Evolutionary conservation across 23 tunicate genomes (phyloP).

Genomic region (Diplosoma virens): DNA sequence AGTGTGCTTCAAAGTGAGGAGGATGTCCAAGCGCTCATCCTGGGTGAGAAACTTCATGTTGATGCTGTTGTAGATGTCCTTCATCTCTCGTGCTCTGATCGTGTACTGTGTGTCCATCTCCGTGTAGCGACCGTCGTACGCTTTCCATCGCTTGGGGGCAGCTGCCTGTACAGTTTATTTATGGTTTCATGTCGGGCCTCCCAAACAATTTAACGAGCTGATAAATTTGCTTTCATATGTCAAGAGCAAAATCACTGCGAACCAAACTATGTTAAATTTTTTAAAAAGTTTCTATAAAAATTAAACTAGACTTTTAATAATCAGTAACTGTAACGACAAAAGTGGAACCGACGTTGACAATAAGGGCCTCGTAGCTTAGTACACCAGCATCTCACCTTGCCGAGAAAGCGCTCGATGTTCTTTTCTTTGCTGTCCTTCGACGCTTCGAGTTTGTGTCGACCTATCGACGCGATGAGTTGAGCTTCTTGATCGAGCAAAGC

Average conservation of each 20-base stretch:
- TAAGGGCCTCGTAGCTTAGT: too few relatives aligned
- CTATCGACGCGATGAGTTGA: conserved; percentile 94
- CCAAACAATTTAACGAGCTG: too few relatives aligned
- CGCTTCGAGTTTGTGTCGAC: conserved; percentile 72
- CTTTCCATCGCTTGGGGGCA: conserved; percentile 98
- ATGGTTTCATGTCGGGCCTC: too few relatives aligned
- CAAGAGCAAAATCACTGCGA: too few relatives aligned
- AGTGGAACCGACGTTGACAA: too few relatives aligned
- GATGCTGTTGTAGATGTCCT: conserved; percentile 93
- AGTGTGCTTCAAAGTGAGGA: conserved; percentile 90
- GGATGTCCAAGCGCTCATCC: conserved; percentile 90
- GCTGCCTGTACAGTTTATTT: too few relatives aligned
- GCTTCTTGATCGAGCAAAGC: conserved; percentile 93
- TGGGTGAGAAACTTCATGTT: conserved; percentile 95
- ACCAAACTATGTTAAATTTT: too few relatives aligned
- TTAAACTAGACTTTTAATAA: too few relatives aligned
- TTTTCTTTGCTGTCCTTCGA: conserved; percentile 72
- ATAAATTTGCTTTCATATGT: too few relatives aligned
- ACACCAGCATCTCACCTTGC: too few relatives aligned
- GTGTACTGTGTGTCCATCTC: conserved; percentile 99
- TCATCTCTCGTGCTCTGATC: conserved; percentile 93
- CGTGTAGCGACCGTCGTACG: conserved; percentile 87
- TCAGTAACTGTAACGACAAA: too few relatives aligned
- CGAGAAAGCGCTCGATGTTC: conserved; percentile 47
- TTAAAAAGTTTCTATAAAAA: too few relatives aligned